These are phyloP conservation scores for Microvelia longipes DNA, from an alignment of 1,140 invertebrate species.

Conservation along the genomic window DNA sequence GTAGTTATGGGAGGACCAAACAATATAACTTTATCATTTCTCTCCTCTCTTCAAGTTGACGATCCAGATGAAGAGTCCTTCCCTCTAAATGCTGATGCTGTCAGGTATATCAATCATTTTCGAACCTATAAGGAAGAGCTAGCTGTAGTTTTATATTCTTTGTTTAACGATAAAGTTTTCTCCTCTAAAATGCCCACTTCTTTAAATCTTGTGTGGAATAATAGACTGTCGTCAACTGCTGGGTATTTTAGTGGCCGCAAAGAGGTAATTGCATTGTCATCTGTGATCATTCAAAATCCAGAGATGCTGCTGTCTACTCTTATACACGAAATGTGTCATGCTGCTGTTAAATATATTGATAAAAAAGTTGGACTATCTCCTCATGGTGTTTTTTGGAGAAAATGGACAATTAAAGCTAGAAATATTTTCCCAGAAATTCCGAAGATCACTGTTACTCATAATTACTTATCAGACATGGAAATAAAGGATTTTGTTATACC, in stretches of 20 bases:
- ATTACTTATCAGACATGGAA: background rate
- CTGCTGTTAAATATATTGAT: background rate
- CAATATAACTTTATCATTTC: background rate
- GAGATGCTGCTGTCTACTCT: background rate
- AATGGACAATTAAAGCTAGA: background rate
- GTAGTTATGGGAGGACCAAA: background rate
- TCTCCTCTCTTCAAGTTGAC: background rate
- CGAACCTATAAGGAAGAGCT: background rate
- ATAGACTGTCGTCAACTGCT: background rate
- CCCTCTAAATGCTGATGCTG: background rate
- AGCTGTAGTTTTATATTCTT: background rate
- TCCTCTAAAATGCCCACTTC: background rate
- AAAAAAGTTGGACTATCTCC: background rate
- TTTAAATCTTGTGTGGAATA: background rate
- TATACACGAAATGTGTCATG: background rate
- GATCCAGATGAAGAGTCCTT: background rate
- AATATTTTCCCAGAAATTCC: background rate
- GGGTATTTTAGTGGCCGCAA: background rate
- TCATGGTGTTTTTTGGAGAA: background rate
- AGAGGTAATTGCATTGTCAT: background rate
- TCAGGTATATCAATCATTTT: background rate
- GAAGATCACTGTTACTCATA: background rate
- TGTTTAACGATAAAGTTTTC: background rate
- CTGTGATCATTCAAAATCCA: background rate
- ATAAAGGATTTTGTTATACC: too few relatives aligned